phyloP scores from a whole-genome alignment of 2,888 invertebrate genomes.

The Zaprionus lineosus region DNA sequence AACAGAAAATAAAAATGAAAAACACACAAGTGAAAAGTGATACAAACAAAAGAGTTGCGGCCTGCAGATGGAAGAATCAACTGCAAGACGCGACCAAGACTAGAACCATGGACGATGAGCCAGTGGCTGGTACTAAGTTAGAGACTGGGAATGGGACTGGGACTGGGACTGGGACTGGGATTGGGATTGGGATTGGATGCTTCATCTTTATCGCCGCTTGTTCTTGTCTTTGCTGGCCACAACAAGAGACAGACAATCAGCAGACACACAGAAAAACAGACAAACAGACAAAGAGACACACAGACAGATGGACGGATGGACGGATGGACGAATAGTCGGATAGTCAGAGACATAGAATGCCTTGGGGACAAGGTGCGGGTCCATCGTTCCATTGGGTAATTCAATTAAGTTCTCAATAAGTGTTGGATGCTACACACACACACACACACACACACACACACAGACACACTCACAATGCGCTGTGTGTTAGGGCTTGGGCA shows the following conservation, averaged over 20 bases:
- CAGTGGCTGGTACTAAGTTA: constrained; percentile 24
- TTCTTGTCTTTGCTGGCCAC: constrained; percentile 51
- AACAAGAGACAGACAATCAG: constrained; percentile 40
- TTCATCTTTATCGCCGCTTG: constrained; percentile 51
- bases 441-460: too few species aligned
- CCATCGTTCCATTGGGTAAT: constrained; percentile 52
- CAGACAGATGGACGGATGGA: too few species aligned
- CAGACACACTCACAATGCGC: too few species aligned
- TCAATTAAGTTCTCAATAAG: constrained; percentile 75
- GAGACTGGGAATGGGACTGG: constrained; percentile 7
- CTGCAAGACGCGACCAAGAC: constrained; percentile 3
- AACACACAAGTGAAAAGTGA: constrained; percentile 61
- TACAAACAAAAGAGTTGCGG: constrained; percentile 71
- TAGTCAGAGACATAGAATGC: constrained; percentile 42
- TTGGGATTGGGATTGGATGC: constrained; percentile 17
- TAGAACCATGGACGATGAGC: constrained; percentile 24
- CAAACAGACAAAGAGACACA: constrained; percentile 15
- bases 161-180: constrained; percentile 11
- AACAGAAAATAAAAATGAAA: constrained; percentile 9
- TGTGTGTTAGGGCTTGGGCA: too few species aligned
- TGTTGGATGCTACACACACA: constrained; percentile 57
- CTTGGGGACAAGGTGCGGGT: constrained; percentile 62
- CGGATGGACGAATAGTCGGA: too few species aligned
- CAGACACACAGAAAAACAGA: constrained; percentile 16
- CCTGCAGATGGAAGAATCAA: constrained; percentile 8